These are phyloP conservation scores for Pardalotus punctatus DNA, from an alignment of 2,113 vertebrate genomes.

Conservation along the genomic window DNA sequence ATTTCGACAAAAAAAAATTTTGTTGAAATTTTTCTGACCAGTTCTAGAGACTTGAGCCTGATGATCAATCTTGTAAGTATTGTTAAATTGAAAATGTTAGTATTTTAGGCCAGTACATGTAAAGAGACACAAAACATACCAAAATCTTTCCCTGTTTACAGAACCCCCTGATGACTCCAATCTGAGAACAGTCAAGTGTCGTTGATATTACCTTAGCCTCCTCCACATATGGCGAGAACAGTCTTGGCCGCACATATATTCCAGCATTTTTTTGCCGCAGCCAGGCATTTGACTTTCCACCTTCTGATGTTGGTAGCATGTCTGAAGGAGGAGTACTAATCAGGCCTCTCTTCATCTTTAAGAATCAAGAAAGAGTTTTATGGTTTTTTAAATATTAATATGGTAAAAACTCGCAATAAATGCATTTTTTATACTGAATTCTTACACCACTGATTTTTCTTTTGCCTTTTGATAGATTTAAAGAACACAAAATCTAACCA, in stretches of 20 bases:
- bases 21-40: conserved; percentile 62
- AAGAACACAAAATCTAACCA: neutral
- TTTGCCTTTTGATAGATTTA: neutral
- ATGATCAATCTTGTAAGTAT: conserved; percentile 56
- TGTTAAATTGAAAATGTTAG: conserved; percentile 62
- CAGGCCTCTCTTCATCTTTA: conserved; percentile 95
- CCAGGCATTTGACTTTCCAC: conserved; percentile 96
- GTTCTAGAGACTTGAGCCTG: conserved; percentile 64
- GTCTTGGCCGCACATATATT: conserved; percentile 91
- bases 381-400: neutral
- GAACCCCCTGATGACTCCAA: neutral
- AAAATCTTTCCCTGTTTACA: conserved; percentile 5
- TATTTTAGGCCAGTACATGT: conserved; percentile 54
- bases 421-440: neutral
- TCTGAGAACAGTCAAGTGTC: neutral
- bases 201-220: conserved; percentile 90
- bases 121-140: conserved; percentile 45
- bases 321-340: conserved; percentile 98
- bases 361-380: conserved; percentile 49
- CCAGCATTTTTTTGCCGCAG: conserved; percentile 93
- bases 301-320: conserved; percentile 94
- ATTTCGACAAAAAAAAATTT: conserved; percentile 66
- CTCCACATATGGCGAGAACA: conserved; percentile 91
- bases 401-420: neutral
- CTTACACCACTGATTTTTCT: neutral